Conservation (phyloP, 2,888 invertebrate genomes). For the Eurytoma californica region DNA sequence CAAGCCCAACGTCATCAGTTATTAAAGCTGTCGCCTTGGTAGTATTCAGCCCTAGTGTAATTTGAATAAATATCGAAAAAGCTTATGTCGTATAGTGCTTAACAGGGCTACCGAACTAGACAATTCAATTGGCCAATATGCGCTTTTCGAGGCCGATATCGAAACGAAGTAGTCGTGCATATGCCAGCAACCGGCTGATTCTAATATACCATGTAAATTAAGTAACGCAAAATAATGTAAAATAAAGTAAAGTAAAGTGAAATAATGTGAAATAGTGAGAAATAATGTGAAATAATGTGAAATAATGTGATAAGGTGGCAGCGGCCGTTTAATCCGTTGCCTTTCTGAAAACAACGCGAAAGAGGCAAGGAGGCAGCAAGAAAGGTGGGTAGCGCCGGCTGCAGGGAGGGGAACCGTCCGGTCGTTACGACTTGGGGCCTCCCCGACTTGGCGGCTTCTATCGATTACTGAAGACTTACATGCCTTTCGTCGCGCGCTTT, state of each 20-base stretch:
- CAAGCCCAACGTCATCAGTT: slow-evolving; percentile 3
- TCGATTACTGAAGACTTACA: slow-evolving; percentile 73
- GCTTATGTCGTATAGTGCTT: slow-evolving; percentile 23
- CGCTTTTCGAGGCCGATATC: too few species aligned
- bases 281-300: too few species aligned
- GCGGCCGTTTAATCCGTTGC: too few species aligned
- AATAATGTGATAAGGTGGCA: too few species aligned
- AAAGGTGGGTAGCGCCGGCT: neutral
- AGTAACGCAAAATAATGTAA: too few species aligned
- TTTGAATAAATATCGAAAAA: too few species aligned
- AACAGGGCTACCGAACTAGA: neutral
- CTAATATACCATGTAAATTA: too few species aligned
- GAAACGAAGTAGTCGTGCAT: slow-evolving; percentile 51
- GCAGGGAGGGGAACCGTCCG: neutral
- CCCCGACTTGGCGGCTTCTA: slow-evolving; percentile 67
- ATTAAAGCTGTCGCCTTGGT: neutral
- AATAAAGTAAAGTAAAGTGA: neutral
- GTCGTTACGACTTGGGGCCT: slow-evolving; percentile 53
- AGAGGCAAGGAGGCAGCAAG: too few species aligned
- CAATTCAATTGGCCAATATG: too few species aligned
- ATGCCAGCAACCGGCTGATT: too few species aligned
- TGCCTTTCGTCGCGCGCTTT: slow-evolving; percentile 57
- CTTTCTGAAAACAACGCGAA: too few species aligned
- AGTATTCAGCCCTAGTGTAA: slow-evolving; percentile 3
- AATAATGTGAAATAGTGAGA: too few species aligned